Evolutionary conservation across 2,888 invertebrate species (phyloP).

Genomic region (Kuschelorhynchus macadamiae): DNA sequence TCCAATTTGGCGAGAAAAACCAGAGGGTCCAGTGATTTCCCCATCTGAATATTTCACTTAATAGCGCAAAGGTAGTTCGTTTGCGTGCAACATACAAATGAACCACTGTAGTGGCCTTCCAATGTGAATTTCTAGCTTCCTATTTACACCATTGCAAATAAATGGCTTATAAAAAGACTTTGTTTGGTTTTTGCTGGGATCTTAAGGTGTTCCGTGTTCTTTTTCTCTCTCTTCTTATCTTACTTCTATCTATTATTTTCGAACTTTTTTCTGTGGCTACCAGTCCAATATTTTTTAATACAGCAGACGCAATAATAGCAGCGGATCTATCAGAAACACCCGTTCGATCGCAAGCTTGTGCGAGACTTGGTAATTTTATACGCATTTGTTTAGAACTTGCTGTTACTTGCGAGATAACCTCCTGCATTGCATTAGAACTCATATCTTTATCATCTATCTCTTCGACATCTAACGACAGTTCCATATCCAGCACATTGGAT

Average conservation of each 20-base stretch:
- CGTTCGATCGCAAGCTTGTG: neutral
- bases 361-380: neutral
- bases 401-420: neutral
- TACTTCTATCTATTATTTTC: too few species aligned
- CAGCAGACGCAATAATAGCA: neutral
- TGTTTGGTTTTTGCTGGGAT: too few species aligned
- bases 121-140: too few species aligned
- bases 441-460: neutral
- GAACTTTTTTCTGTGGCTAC: too few species aligned
- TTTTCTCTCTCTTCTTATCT: too few species aligned
- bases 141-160: too few species aligned
- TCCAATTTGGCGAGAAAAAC: neutral
- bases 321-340: neutral
- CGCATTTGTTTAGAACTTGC: neutral
- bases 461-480: neutral
- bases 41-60: neutral
- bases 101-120: too few species aligned
- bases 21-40: neutral
- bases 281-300: too few species aligned
- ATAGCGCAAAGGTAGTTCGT: conserved; percentile 9
- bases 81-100: conserved; percentile 6
- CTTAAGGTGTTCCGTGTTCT: too few species aligned
- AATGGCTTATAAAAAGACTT: too few species aligned
- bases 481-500: neutral
- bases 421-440: conserved; percentile 1